phyloP scores from a whole-genome alignment of 2,888 invertebrate genomes.

The Cancer borealis region DNA sequence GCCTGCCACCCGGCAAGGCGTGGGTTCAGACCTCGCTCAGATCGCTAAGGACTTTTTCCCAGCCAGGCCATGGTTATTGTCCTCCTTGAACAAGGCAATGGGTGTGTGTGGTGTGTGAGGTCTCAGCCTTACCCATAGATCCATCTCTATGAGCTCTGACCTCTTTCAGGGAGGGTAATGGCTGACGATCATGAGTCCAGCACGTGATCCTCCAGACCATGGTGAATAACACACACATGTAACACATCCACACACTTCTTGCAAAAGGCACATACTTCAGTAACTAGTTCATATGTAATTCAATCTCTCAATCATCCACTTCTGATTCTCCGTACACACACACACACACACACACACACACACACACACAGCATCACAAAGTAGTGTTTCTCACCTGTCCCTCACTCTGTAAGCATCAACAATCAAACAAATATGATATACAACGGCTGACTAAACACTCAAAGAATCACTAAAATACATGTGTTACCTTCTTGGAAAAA shows the following conservation, averaged over 20 bases:
- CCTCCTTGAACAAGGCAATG: too few relatives aligned
- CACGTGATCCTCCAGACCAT: too few relatives aligned
- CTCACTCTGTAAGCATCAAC: neutral
- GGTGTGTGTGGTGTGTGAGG: too few relatives aligned
- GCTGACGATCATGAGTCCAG: too few relatives aligned
- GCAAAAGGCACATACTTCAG: neutral
- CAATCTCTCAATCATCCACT: neutral
- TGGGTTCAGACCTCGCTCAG: too few relatives aligned
- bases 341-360: neutral
- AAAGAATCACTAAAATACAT: neutral
- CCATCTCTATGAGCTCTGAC: too few relatives aligned
- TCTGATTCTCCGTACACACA: neutral
- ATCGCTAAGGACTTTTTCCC: too few relatives aligned
- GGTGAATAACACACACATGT: too few relatives aligned
- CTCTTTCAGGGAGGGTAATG: too few relatives aligned
- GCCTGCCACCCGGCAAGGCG: too few relatives aligned
- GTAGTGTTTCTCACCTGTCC: neutral
- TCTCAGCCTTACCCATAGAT: too few relatives aligned
- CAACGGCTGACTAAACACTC: neutral
- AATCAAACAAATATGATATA: neutral
- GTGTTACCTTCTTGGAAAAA: neutral
- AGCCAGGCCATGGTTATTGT: neutral
- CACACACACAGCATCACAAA: neutral
- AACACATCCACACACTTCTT: neutral
- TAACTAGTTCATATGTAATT: neutral